A percentile compares a stretch with the other conserved stretches of the same genome.
Evolutionary conservation across 2,888 invertebrate genomes (phyloP).

Genomic region (Meghimatium bilineatum): DNA sequence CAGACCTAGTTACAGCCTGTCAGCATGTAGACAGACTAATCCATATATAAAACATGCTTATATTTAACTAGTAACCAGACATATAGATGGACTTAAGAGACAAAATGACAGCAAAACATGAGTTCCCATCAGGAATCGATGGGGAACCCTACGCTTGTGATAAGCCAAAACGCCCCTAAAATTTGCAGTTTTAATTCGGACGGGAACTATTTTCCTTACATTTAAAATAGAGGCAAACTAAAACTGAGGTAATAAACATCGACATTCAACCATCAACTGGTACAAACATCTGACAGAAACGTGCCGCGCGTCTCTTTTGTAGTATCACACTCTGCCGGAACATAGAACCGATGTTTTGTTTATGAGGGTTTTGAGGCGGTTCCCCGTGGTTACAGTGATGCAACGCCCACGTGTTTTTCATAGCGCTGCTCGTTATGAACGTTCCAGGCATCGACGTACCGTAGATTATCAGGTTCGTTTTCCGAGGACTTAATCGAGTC

Average conservation of each 20-base stretch:
- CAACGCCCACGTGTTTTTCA: constrained; percentile 29
- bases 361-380: constrained; percentile 1
- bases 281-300: neutral
- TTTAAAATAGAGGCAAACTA: neutral
- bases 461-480: constrained; percentile 17
- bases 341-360: constrained; percentile 9
- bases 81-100: neutral
- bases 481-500: constrained; percentile 20
- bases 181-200: neutral
- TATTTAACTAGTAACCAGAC: neutral
- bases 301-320: neutral
- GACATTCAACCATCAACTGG: constrained; percentile 4
- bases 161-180: neutral
- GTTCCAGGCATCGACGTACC: neutral
- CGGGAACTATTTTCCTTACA: neutral
- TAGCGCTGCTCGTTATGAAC: neutral
- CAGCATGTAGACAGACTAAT: neutral
- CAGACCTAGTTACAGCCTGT: neutral
- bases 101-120: neutral
- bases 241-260: neutral
- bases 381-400: constrained; percentile 28
- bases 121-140: neutral
- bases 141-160: neutral
- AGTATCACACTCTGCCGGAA: constrained; percentile 1
- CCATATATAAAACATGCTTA: neutral